Conservation (phyloP, 2,888 invertebrate species). For the Saturnia pavonia region DNA sequence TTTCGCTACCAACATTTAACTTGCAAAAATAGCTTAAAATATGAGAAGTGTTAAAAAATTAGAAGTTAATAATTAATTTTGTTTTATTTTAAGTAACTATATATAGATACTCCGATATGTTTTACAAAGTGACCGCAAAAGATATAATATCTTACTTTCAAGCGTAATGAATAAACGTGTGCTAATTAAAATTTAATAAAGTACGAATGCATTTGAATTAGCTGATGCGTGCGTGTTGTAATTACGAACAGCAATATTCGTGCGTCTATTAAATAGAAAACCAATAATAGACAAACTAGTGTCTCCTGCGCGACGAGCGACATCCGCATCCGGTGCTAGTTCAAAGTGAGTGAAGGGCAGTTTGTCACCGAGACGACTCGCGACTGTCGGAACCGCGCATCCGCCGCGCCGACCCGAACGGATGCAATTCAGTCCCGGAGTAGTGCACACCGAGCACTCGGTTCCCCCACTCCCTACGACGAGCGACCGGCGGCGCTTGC, state of each 20-base stretch:
- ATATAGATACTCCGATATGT: too few relatives aligned
- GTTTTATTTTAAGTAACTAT: too few relatives aligned
- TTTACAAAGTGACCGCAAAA: too few relatives aligned
- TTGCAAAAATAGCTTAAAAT: not conserved
- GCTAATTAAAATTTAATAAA: not conserved
- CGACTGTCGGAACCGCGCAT: not conserved
- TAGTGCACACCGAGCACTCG: not conserved
- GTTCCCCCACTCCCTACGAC: too few relatives aligned
- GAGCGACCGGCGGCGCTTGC: too few relatives aligned
- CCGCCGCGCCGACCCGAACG: not conserved
- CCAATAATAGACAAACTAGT: not conserved
- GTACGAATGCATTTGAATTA: not conserved
- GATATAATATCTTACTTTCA: too few relatives aligned
- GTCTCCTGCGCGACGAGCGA: not conserved
- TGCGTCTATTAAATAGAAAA: not conserved
- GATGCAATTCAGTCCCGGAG: not conserved
- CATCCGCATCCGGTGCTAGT: conserved; percentile 4
- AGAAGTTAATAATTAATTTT: too few relatives aligned
- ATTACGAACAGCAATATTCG: not conserved
- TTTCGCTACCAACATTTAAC: not conserved
- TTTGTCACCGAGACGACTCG: not conserved
- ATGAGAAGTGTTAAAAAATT: too few relatives aligned
- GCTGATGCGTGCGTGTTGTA: not conserved
- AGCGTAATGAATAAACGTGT: not conserved
- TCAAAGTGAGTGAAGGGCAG: not conserved